phyloP scores from a whole-genome alignment of 2,888 invertebrate species.

The Leucophenga maculata region DNA sequence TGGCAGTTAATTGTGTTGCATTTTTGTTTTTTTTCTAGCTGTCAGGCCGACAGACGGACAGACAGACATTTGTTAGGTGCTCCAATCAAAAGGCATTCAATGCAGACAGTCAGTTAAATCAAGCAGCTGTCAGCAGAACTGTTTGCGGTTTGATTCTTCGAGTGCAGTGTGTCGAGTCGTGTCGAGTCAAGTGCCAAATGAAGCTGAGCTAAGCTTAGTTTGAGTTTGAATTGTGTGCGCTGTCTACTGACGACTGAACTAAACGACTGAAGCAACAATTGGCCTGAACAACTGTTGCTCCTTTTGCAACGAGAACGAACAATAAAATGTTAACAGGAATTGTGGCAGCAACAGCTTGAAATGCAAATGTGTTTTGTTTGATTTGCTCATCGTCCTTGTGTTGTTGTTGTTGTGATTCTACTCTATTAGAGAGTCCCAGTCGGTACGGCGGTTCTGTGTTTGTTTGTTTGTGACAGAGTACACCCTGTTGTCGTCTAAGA shows the following conservation, averaged over 20 bases:
- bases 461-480: conserved; percentile 3
- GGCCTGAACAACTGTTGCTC: conserved; percentile 57
- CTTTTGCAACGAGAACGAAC: neutral
- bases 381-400: too few relatives aligned
- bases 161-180: conserved; percentile 24
- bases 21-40: neutral
- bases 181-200: neutral
- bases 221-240: neutral
- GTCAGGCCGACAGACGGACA: neutral
- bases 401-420: neutral
- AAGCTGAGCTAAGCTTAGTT: neutral
- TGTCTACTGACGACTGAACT: conserved; percentile 6
- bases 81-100: conserved; percentile 35
- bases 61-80: neutral
- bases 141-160: conserved; percentile 46
- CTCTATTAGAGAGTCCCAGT: neutral
- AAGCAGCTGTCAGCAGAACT: conserved; percentile 34
- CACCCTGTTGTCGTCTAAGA: neutral
- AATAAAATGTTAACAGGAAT: too few relatives aligned
- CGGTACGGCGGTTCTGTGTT: neutral
- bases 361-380: too few relatives aligned
- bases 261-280: conserved; percentile 56
- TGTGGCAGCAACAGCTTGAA: too few relatives aligned
- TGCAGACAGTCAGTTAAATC: conserved; percentile 20
- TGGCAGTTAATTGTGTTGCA: conserved; percentile 47